Percentiles rank a stretch among this genome's conserved stretches.
These are phyloP conservation scores for Pseudanteris insignis DNA, from an alignment of 2,888 invertebrate genomes.

Conservation along the genomic window DNA sequence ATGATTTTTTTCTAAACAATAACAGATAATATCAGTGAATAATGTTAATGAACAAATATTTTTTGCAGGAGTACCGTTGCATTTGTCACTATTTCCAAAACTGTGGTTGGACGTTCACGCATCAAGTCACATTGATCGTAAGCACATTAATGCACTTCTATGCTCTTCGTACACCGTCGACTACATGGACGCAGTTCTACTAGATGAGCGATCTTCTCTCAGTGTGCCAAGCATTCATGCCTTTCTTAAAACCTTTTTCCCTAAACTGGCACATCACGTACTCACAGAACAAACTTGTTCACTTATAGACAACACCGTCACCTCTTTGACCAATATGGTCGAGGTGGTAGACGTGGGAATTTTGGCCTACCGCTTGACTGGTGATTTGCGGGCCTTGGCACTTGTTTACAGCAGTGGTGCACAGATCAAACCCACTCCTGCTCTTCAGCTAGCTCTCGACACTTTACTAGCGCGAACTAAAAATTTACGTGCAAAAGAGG, in stretches of 20 bases:
- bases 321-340: slow-evolving; percentile 70
- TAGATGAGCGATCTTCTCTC: slow-evolving; percentile 87
- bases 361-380: slow-evolving; percentile 68
- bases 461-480: slow-evolving; percentile 59
- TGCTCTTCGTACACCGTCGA: slow-evolving; percentile 86
- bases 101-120: slow-evolving; percentile 91
- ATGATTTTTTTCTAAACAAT: no score
- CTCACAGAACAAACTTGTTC: slow-evolving; percentile 72
- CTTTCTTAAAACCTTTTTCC: slow-evolving; percentile 88
- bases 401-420: slow-evolving; percentile 69
- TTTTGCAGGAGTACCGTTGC: slow-evolving; percentile 79
- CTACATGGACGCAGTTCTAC: slow-evolving; percentile 87
- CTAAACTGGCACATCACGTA: slow-evolving; percentile 80
- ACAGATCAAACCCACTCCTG: slow-evolving; percentile 60
- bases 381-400: slow-evolving; percentile 71
- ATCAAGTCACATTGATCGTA: slow-evolving; percentile 77
- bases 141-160: slow-evolving; percentile 82
- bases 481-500: slow-evolving; percentile 52
- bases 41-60: no score
- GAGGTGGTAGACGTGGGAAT: slow-evolving; percentile 68
- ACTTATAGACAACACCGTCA: slow-evolving; percentile 72
- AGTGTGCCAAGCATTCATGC: slow-evolving; percentile 86
- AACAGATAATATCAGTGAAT: no score
- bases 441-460: slow-evolving; percentile 59
- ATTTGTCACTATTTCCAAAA: slow-evolving; percentile 88